Evolutionary conservation across 1,140 invertebrate genomes (phyloP).

Genomic region (Sminthurides bifidus): DNA sequence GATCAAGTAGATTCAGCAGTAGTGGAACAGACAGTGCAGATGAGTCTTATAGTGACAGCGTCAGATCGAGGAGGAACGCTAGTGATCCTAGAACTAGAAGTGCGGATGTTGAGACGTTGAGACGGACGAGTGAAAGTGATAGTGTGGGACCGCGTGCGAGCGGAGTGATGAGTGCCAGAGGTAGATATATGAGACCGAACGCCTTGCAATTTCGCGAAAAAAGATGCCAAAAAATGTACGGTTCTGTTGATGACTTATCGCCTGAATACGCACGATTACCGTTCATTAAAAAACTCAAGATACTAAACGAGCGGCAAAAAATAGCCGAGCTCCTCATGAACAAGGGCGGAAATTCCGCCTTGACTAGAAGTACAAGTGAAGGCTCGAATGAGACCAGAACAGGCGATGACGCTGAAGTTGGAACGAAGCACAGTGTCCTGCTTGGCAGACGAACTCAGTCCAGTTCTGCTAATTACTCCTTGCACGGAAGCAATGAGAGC

Average conservation of each 20-base stretch:
- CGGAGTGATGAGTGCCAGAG: no score
- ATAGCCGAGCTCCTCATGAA: slow-evolving; percentile 56
- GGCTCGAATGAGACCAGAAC: slow-evolving; percentile 47
- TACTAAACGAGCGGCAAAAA: slow-evolving; percentile 74
- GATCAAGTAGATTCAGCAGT: no score
- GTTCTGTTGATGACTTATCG: slow-evolving; percentile 71
- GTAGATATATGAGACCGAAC: slow-evolving; percentile 20
- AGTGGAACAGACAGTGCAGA: no score
- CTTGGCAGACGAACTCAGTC: slow-evolving; percentile 23
- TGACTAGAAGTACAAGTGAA: slow-evolving; percentile 59
- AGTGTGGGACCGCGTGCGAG: no score
- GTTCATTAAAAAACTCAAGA: slow-evolving; percentile 76
- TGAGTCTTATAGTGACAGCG: background rate
- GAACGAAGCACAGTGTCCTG: slow-evolving; percentile 14
- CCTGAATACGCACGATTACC: slow-evolving; percentile 74
- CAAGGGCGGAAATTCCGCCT: slow-evolving; percentile 46
- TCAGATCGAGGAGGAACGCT: background rate
- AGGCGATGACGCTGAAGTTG: background rate
- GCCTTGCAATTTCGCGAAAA: slow-evolving; percentile 24
- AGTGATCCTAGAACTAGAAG: background rate
- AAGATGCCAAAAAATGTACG: slow-evolving; percentile 41
- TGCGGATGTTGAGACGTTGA: background rate
- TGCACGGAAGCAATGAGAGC: background rate
- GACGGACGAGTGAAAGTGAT: no score
- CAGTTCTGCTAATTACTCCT: slow-evolving; percentile 11